Evolutionary conservation across 2,888 invertebrate genomes (phyloP), one percentile per base, ranked within the genome.

Genomic region (Eubasilissa splendida): DNA sequence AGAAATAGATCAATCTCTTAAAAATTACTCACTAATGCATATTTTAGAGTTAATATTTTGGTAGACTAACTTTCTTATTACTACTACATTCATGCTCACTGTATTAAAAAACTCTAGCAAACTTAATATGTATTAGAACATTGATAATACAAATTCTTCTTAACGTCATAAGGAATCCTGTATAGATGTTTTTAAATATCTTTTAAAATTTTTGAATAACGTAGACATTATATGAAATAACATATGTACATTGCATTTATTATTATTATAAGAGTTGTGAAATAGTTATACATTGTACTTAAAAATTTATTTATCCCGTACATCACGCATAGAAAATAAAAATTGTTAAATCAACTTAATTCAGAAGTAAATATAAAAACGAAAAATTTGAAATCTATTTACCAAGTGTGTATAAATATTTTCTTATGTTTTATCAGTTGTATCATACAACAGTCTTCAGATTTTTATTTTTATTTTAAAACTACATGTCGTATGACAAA

Each of bases 221-320:
- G 12, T 68, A 68, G 42, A 4, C n/a, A 50, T 50, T 50, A 68
- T 68, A 14, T 50, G 50, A 68, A 68, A 52, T 68, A 68, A 50
- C 33, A n/a, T 14, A 52, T 68, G 68, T 68, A 68, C n/a, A 68
- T 68, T 68, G 14, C 68, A 68, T 68, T 68, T 68, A 52, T 52
- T 52, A 50, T 68, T 68, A 68, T 50, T n/a, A 12, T 68, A 68
- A 68, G 68, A 68, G 68, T 68, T 68, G 68, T 68, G 68, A 68
- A 68, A 68, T 50, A 68, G 52, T 52, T 68, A 68, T 14, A 50
- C 10, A 68, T 9, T 68, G 8, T 42, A 50, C 50, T 68, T 68
- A 68, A 50, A 50, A 68, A 42, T 68, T 33, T n/a, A 65, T 65
- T 10, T 68, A 42, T 42, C 42, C 42, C 42, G 7, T 42, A 42